Base-by-base conservation (phyloP, 2,888 invertebrate genomes). In the Parelbella ahira region DNA sequence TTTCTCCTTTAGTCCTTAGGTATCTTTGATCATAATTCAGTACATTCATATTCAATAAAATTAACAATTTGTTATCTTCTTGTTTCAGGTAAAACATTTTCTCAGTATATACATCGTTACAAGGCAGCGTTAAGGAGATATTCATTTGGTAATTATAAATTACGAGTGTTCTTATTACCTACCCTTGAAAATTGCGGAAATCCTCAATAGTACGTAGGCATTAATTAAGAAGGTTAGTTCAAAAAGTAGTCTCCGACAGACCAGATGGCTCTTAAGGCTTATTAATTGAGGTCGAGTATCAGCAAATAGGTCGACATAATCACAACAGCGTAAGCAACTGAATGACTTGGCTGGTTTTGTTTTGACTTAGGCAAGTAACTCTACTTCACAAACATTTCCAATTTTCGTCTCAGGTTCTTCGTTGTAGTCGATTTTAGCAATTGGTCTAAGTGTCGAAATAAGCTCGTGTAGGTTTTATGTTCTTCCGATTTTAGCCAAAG, bases 51-150 rank as follows among this genome's bases (percentile, higher is more conserved):
- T n/a, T n/a, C n/a, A n/a, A n/a, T n/a, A n/a, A n/a, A n/a, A n/a
- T n/a, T n/a, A n/a, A n/a, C n/a, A n/a, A n/a, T n/a, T n/a, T n/a
- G n/a, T 37, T 2, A 20, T n/a, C 28, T 11, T 37, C 20, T 37
- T 20, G 1, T 37, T 37, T 21, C 37, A 37, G 37, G 37, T 37
- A 37, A 37, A 24, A n/a, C 42, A 42, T 43, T 47, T 49, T n/a
- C 3, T 9, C n/a, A 11, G 4, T 13, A 13, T 10, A 29, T 8
- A 8, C n/a, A n/a, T n/a, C n/a, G n/a, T n/a, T n/a, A n/a, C n/a
- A n/a, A n/a, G n/a, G n/a, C n/a, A n/a, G n/a, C n/a, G n/a, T n/a
- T n/a, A n/a, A n/a, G n/a, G n/a, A n/a, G n/a, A n/a, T n/a, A n/a
- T n/a, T n/a, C n/a, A n/a, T n/a, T n/a, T n/a, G n/a, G n/a, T n/a